phyloP scores from a whole-genome alignment of 2,797 vertebrate genomes.

The Euthynnus affinis region DNA sequence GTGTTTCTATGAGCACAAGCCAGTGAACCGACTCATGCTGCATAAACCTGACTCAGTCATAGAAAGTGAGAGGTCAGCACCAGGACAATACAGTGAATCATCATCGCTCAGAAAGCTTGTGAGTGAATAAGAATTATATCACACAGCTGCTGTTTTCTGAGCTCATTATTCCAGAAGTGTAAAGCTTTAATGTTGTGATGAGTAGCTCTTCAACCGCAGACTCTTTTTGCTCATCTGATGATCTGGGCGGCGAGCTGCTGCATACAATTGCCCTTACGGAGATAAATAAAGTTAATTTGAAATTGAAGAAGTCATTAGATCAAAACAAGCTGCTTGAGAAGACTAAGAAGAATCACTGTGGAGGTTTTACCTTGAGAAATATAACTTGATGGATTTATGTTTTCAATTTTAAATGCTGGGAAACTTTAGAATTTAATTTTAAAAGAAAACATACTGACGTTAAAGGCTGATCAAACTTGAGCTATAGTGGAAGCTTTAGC shows the following conservation, averaged over 20 bases:
- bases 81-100: slow-evolving; percentile 15
- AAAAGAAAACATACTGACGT: background rate
- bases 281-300: too few species aligned
- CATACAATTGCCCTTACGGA: too few species aligned
- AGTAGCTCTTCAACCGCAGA: background rate
- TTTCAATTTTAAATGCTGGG: background rate
- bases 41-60: slow-evolving; percentile 11
- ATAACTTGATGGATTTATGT: too few species aligned
- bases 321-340: background rate
- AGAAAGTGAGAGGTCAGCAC: slow-evolving; percentile 13
- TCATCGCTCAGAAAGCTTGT: slow-evolving; percentile 15
- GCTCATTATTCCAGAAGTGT: background rate
- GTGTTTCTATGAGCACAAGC: slow-evolving; percentile 1
- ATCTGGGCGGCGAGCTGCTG: too few species aligned
- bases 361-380: too few species aligned
- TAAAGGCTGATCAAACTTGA: background rate
- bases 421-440: too few species aligned
- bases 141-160: slow-evolving; percentile 1
- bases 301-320: background rate
- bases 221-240: background rate
- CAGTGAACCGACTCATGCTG: too few species aligned
- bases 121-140: background rate
- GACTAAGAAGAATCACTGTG: too few species aligned
- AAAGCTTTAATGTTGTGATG: background rate
- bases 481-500: background rate